Conservation (phyloP, 2,797 vertebrate genomes). For the Orestias chungarensis region DNA sequence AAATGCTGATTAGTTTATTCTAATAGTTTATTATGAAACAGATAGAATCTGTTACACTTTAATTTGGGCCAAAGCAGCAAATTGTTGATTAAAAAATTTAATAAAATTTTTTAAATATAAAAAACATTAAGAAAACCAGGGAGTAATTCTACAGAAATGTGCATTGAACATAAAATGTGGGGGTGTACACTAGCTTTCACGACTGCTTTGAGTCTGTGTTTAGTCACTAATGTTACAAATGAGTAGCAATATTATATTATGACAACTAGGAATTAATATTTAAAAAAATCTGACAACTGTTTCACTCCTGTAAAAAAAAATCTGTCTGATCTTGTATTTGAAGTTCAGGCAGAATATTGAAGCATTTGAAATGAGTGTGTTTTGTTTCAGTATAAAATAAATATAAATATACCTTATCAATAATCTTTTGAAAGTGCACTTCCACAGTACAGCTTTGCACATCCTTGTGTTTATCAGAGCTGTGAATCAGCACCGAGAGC, state of each 20-base stretch:
- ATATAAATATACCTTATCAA: constrained; percentile 89
- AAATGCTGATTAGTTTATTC: neutral
- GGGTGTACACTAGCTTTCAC: constrained; percentile 50
- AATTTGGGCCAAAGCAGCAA: constrained; percentile 8
- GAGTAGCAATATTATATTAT: constrained; percentile 34
- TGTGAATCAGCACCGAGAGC: constrained; percentile 95
- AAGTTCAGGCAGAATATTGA: neutral
- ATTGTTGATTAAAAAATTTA: neutral
- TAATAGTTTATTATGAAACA: neutral
- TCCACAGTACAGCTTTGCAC: constrained; percentile 95
- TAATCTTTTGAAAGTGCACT: constrained; percentile 98
- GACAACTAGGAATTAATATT: neutral
- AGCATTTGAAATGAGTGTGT: constrained; percentile 24
- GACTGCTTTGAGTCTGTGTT: constrained; percentile 51
- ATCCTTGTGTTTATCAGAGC: constrained; percentile 90
- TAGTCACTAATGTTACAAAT: constrained; percentile 42
- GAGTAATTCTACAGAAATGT: constrained; percentile 29
- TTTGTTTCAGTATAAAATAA: constrained; percentile 31
- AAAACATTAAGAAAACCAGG: constrained; percentile 40
- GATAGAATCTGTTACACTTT: constrained; percentile 5
- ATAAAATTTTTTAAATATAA: constrained; percentile 14
- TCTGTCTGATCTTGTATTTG: constrained; percentile 9
- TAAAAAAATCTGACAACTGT: constrained; percentile 33
- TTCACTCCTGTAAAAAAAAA: neutral
- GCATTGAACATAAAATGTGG: constrained; percentile 37